These are phyloP conservation scores for Schizothorax lantsangensis DNA, from an alignment of 2,797 vertebrate species.

Conservation along the genomic window DNA sequence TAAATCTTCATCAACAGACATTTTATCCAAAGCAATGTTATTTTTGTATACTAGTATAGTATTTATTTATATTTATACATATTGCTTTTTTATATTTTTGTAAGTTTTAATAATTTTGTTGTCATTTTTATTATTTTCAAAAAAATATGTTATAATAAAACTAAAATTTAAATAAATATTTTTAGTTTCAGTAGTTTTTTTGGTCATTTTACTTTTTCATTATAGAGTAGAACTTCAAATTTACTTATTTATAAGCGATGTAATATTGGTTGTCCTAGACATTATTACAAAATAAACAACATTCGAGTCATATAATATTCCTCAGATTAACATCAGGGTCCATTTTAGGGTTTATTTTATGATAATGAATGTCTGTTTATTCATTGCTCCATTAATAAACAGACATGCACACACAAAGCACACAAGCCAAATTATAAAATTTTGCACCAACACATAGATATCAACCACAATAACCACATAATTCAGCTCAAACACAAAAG, in stretches of 20 bases:
- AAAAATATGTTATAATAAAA: neutral
- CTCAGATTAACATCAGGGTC: neutral
- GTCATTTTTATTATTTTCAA: neutral
- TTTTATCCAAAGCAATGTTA: neutral
- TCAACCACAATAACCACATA: neutral
- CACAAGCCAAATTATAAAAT: neutral
- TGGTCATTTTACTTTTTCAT: neutral
- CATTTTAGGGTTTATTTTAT: neutral
- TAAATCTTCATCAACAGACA: neutral
- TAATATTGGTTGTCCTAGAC: neutral
- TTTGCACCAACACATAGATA: neutral
- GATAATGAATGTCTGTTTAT: neutral
- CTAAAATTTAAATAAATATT: too few species aligned
- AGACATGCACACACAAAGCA: constrained; percentile 34
- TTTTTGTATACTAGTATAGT: neutral
- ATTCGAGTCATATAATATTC: neutral
- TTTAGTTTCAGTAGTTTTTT: neutral
- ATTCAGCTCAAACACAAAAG: neutral
- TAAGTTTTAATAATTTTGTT: neutral
- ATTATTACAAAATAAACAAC: neutral
- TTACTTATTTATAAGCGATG: neutral
- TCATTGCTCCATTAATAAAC: neutral
- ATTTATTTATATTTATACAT: neutral
- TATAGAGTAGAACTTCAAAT: neutral
- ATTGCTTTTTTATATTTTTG: neutral